Conservation (phyloP, 2,888 invertebrate species). For the Cremastobaeus sp. region DNA sequence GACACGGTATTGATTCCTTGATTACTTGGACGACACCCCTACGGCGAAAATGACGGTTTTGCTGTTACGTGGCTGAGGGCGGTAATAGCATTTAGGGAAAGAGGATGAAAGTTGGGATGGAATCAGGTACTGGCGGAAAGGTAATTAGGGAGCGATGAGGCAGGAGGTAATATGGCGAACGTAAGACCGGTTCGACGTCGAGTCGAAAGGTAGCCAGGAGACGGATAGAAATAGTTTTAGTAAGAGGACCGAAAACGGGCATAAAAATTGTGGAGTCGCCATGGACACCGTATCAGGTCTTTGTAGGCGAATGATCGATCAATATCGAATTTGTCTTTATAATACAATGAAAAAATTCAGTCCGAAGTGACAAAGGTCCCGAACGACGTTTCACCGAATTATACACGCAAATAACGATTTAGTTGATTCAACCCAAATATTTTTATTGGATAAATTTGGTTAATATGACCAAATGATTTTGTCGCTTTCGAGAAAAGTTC, state of each 20-base stretch:
- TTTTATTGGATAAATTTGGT: too few relatives aligned
- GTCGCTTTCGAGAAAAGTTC: too few relatives aligned
- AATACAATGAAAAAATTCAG: too few relatives aligned
- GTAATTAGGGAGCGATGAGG: conserved; percentile 69
- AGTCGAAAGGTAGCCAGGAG: conserved; percentile 44
- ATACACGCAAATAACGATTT: too few relatives aligned
- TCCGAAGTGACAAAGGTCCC: too few relatives aligned
- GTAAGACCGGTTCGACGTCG: conserved; percentile 63
- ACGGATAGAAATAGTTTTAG: conserved; percentile 11
- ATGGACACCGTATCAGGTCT: too few relatives aligned
- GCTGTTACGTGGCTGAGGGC: conserved; percentile 45
- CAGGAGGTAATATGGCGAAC: conserved; percentile 63
- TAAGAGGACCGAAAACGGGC: conserved; percentile 45
- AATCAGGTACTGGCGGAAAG: conserved; percentile 62
- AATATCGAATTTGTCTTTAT: too few relatives aligned
- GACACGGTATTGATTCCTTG: conserved; percentile 39
- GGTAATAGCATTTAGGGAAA: conserved; percentile 62
- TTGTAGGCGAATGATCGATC: too few relatives aligned
- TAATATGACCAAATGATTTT: too few relatives aligned
- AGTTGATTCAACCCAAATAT: too few relatives aligned
- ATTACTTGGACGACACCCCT: conserved; percentile 24
- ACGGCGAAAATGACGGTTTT: conserved; percentile 45
- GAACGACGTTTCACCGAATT: too few relatives aligned
- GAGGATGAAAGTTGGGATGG: conserved; percentile 46
- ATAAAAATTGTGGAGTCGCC: too few relatives aligned